Evolutionary conservation across 1,140 invertebrate species (phyloP).

Genomic region (Epicauta chinensis): DNA sequence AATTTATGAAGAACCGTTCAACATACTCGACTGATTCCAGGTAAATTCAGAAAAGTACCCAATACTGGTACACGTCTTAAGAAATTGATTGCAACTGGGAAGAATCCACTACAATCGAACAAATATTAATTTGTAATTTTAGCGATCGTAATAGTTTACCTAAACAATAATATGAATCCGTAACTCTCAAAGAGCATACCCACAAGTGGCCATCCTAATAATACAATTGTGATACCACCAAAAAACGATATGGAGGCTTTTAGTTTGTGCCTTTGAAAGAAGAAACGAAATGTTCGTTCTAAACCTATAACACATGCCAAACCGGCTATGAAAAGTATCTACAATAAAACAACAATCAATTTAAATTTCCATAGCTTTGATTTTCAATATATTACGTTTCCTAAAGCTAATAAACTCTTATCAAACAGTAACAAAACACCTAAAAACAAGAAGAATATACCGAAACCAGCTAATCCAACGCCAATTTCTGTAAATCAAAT

Average conservation of each 20-base stretch:
- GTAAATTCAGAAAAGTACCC: conserved; percentile 67
- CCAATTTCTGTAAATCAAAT: conserved; percentile 81
- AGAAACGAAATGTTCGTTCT: conserved; percentile 93
- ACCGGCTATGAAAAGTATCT: conserved; percentile 93
- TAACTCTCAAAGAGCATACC: conserved; percentile 95
- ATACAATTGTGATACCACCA: conserved; percentile 87
- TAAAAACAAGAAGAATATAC: conserved; percentile 91
- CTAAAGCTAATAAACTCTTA: conserved; percentile 95
- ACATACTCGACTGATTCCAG: conserved; percentile 57
- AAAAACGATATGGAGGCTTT: conserved; percentile 91
- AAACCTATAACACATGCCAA: conserved; percentile 95
- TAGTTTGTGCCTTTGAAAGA: conserved; percentile 96
- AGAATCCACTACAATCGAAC: conserved; percentile 62
- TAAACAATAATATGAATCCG: conserved; percentile 77
- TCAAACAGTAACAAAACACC: conserved; percentile 95
- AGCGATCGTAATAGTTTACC: conserved; percentile 41
- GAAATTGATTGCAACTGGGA: conserved; percentile 86
- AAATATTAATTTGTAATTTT: conserved; percentile 6
- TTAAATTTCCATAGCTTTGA: conserved; percentile 3
- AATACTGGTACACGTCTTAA: conserved; percentile 70
- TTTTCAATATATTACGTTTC: conserved; percentile 72
- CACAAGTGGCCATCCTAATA: conserved; percentile 93
- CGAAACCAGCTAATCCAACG: conserved; percentile 93
- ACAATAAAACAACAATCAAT: conserved; percentile 36
- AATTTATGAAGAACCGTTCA: no score